phyloP scores from a whole-genome alignment of 2,888 invertebrate genomes.

The Oscheius myriophilus region DNA sequence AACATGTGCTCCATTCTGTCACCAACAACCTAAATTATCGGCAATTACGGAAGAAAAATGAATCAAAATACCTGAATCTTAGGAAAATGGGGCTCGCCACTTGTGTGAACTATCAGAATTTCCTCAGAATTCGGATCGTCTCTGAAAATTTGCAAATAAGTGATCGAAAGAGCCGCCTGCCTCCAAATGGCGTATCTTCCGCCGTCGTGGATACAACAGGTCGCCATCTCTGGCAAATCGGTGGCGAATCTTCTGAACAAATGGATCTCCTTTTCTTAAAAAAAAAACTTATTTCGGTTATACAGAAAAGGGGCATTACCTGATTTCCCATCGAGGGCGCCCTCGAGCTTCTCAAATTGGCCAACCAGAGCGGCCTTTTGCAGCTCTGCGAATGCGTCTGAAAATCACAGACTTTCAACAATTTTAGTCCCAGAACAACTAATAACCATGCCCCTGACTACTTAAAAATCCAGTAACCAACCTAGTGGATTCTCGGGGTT shows the following conservation, averaged over 20 bases:
- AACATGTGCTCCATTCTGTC: slow-evolving; percentile 35
- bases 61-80: slow-evolving; percentile 82
- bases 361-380: slow-evolving; percentile 1
- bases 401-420: neutral
- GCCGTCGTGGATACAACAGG: slow-evolving; percentile 66
- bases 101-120: slow-evolving; percentile 82
- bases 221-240: slow-evolving; percentile 92
- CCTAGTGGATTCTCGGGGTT: neutral
- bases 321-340: neutral
- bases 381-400: slow-evolving; percentile 12
- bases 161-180: slow-evolving; percentile 11
- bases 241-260: slow-evolving; percentile 75
- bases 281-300: neutral
- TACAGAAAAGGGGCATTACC: neutral
- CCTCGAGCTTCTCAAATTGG: neutral
- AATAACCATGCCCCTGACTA: too few species aligned
- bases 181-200: slow-evolving; percentile 63
- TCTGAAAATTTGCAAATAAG: slow-evolving; percentile 20
- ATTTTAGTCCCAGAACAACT: neutral
- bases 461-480: too few species aligned
- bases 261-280: slow-evolving; percentile 8
- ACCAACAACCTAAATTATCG: slow-evolving; percentile 33
- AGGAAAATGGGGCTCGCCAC: slow-evolving; percentile 79
- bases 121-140: slow-evolving; percentile 80
- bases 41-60: slow-evolving; percentile 54